A percentile compares a stretch with the other conserved stretches of the same genome.
Evolutionary conservation across 2,797 vertebrate species (phyloP).

Genomic region (Erethizon dorsatum): DNA sequence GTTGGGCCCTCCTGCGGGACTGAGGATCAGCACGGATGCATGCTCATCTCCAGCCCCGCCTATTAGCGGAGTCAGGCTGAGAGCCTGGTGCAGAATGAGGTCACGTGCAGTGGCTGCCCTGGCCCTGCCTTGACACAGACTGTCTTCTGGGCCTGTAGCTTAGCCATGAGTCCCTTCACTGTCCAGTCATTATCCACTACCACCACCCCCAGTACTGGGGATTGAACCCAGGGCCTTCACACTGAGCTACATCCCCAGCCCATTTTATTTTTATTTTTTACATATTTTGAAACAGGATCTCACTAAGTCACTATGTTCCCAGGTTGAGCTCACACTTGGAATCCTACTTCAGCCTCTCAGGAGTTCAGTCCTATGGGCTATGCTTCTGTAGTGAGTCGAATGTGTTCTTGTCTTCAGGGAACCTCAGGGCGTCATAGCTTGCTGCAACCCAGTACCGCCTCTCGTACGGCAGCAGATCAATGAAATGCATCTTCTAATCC

Average conservation of each 20-base stretch:
- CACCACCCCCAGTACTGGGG: not conserved
- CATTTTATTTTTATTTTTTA: not conserved
- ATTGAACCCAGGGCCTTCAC: not conserved
- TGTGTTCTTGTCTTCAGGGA: constrained; percentile 91
- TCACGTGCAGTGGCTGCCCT: fast-evolving
- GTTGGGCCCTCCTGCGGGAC: not conserved
- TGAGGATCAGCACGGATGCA: not conserved
- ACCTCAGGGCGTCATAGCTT: constrained; percentile 97
- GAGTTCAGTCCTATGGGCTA: not conserved
- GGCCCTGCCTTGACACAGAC: fast-evolving
- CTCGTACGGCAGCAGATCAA: constrained; percentile 97
- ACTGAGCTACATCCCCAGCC: not conserved
- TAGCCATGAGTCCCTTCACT: fast-evolving
- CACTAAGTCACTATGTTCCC: not conserved
- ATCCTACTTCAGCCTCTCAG: not conserved
- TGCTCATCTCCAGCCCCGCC: not conserved
- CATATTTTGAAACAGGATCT: not conserved
- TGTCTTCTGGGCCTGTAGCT: not conserved
- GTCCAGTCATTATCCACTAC: not conserved
- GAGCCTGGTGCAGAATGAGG: not conserved
- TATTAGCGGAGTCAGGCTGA: fast-evolving
- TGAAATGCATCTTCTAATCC: constrained; percentile 95
- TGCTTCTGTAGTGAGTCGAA: not conserved
- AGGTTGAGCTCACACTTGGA: not conserved
- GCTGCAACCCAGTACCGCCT: constrained; percentile 97